Conservation (phyloP, 2,113 vertebrate species). For the Anarrhichthys ocellatus region DNA sequence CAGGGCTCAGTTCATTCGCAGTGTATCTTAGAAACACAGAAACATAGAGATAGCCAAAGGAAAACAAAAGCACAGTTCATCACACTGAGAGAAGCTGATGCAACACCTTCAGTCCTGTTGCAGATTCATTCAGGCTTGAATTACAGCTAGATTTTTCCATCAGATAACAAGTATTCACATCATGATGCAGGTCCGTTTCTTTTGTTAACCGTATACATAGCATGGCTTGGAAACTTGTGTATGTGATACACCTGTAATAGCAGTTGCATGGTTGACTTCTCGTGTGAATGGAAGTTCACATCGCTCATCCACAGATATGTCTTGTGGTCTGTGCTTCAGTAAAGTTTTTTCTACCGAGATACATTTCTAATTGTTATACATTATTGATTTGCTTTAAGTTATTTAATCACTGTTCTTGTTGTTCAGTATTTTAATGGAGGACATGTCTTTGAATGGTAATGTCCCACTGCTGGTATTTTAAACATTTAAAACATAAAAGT, state of each 20-base stretch:
- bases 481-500: slow-evolving; percentile 46
- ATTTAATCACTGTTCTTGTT: neutral
- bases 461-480: neutral
- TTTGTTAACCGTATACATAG: slow-evolving; percentile 29
- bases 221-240: slow-evolving; percentile 15
- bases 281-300: slow-evolving; percentile 24
- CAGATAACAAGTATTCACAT: slow-evolving; percentile 25
- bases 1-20: neutral
- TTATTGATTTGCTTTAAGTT: neutral
- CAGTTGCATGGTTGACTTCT: slow-evolving; percentile 52
- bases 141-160: slow-evolving; percentile 43
- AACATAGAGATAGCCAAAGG: too few species aligned
- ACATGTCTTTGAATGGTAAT: neutral
- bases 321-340: neutral
- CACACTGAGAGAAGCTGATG: slow-evolving; percentile 6
- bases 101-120: slow-evolving; percentile 4
- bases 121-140: slow-evolving; percentile 26
- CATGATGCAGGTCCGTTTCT: slow-evolving; percentile 14
- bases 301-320: slow-evolving; percentile 34
- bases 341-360: neutral
- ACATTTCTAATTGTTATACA: neutral
- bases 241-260: slow-evolving; percentile 51
- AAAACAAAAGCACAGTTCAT: neutral
- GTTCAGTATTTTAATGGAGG: neutral
- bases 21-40: neutral